phyloP scores from a whole-genome alignment of 1,140 invertebrate species.

The Zelostemma sp. region DNA sequence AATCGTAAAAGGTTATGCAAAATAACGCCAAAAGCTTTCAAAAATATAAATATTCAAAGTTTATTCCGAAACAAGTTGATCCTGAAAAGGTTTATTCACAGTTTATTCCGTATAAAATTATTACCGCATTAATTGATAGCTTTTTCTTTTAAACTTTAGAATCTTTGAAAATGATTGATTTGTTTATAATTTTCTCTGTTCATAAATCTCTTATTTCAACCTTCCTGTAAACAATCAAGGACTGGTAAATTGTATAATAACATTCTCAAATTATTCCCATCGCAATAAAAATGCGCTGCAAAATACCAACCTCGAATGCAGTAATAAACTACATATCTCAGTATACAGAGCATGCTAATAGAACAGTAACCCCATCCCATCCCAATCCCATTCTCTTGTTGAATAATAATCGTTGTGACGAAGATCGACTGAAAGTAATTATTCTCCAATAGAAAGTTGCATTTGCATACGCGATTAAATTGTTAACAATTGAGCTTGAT shows the following conservation, averaged over 20 bases:
- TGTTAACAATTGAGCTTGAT: too few species aligned
- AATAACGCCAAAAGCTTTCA: too few species aligned
- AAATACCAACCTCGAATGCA: constrained; percentile 47
- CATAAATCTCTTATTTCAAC: constrained; percentile 48
- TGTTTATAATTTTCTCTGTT: constrained; percentile 45
- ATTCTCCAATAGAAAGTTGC: too few species aligned
- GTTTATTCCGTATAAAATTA: too few species aligned
- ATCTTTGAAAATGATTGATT: constrained; percentile 30
- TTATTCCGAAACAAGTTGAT: too few species aligned
- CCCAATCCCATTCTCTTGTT: constrained; percentile 73
- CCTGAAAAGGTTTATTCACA: too few species aligned
- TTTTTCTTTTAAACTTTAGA: constrained; percentile 5
- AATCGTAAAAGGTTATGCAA: too few species aligned
- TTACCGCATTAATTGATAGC: too few species aligned
- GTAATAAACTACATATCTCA: constrained; percentile 71
- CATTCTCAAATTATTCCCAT: not conserved
- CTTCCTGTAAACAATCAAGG: constrained; percentile 43
- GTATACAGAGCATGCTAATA: constrained; percentile 74
- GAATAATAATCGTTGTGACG: constrained; percentile 72
- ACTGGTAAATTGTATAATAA: constrained; percentile 4
- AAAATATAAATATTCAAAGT: too few species aligned
- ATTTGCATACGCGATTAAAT: too few species aligned
- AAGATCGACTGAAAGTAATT: constrained; percentile 75
- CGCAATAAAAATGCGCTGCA: not conserved
- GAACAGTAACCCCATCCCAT: constrained; percentile 76